Percentiles rank a stretch among this genome's conserved stretches.
Conservation (phyloP, 2,113 vertebrate species). For the Procavia capensis region DNA sequence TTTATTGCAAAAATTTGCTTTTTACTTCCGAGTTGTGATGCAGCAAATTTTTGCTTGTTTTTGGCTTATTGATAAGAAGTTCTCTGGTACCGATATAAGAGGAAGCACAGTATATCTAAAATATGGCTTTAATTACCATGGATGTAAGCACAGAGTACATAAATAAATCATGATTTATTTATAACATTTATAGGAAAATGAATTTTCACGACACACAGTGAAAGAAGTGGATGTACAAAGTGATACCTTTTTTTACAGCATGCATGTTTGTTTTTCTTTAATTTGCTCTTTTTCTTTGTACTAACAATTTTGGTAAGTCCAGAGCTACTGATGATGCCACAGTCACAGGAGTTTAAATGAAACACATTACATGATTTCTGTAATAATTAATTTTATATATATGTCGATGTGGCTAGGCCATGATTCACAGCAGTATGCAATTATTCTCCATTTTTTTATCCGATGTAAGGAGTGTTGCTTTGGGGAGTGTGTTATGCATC, state of each 20-base stretch:
- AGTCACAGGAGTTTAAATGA: background rate
- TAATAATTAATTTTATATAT: no score
- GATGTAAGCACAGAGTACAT: background rate
- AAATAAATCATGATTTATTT: background rate
- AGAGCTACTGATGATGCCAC: background rate
- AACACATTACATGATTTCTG: background rate
- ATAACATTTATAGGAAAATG: constrained; percentile 10
- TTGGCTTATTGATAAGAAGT: background rate
- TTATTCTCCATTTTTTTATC: no score
- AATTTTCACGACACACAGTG: background rate
- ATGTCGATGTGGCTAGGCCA: no score
- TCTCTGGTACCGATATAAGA: background rate
- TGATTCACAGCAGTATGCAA: no score
- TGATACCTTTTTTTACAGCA: background rate
- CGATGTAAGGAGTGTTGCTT: no score
- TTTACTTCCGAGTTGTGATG: background rate
- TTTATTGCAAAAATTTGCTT: constrained; percentile 21
- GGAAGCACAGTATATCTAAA: background rate
- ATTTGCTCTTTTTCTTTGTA: background rate
- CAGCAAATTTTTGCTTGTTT: constrained; percentile 11
- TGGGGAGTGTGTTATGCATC: no score
- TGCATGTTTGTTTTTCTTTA: background rate
- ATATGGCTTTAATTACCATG: background rate
- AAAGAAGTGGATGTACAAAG: background rate
- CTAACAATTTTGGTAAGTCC: constrained; percentile 15